Percentiles rank a stretch among this genome's conserved stretches.
phyloP scores from a whole-genome alignment of 1,140 invertebrate genomes.

The Lepidurus packardi region DNA sequence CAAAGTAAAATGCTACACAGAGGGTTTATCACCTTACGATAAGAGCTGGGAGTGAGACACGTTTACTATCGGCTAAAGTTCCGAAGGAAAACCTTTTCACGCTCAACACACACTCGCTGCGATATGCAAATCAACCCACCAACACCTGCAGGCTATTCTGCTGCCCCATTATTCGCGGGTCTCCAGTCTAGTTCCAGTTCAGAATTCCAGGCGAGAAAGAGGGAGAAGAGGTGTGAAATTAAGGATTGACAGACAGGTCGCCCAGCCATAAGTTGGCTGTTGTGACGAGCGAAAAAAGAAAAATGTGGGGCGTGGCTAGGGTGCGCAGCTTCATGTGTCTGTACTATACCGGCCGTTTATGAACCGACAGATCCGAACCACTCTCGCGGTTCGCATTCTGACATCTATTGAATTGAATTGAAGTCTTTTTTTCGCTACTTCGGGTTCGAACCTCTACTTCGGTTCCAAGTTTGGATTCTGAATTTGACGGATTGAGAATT shows the following conservation, averaged over 20 bases:
- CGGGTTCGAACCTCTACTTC: no score
- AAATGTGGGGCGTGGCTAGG: background rate
- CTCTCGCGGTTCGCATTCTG: background rate
- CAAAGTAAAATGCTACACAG: no score
- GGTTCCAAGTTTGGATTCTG: background rate
- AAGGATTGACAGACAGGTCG: background rate
- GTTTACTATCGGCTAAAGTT: no score
- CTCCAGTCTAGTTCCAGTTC: background rate
- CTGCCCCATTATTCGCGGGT: background rate
- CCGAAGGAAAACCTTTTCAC: no score
- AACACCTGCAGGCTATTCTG: constrained; percentile 18
- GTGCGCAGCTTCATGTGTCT: background rate
- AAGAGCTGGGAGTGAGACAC: background rate
- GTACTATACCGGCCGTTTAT: background rate
- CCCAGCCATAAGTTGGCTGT: constrained; percentile 2
- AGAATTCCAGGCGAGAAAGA: background rate
- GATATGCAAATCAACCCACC: constrained; percentile 2
- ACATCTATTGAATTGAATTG: background rate
- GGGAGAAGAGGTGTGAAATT: background rate
- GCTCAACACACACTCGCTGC: background rate
- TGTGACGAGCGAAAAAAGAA: background rate
- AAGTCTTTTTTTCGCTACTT: background rate
- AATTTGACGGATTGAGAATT: background rate
- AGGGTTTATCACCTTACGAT: background rate
- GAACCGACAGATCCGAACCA: background rate